phyloP scores from a whole-genome alignment of 1,140 invertebrate species.

The Rhysida immarginata region DNA sequence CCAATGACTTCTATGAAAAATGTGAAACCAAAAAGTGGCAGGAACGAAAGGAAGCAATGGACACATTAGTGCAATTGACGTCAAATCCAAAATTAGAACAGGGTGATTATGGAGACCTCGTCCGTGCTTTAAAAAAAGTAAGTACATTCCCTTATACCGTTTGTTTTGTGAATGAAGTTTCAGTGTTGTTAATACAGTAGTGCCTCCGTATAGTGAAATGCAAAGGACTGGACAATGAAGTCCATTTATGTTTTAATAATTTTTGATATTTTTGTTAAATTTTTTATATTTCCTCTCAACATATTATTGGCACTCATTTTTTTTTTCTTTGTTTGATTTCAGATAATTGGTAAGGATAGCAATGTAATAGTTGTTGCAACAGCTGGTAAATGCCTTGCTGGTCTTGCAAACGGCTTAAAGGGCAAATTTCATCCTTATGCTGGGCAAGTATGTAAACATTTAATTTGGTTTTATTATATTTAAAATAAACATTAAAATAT shows the following conservation, averaged over 20 bases:
- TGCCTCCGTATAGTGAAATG: too few species aligned
- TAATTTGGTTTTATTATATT: too few species aligned
- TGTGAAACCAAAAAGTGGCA: conserved; percentile 96
- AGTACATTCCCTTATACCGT: too few species aligned
- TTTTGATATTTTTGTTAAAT: conserved; percentile 3
- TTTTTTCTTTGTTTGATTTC: conserved; percentile 15
- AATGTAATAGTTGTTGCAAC: conserved; percentile 86
- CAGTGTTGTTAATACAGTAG: too few species aligned
- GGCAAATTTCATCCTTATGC: conserved; percentile 78
- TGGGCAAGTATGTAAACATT: conserved; percentile 21
- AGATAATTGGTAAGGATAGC: conserved; percentile 78
- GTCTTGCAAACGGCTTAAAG: conserved; percentile 70
- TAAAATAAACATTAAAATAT: too few species aligned
- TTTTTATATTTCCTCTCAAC: background rate
- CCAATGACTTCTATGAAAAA: conserved; percentile 92
- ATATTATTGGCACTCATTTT: background rate
- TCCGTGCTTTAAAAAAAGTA: conserved; percentile 77
- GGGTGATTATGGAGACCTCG: conserved; percentile 83
- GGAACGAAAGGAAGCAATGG: conserved; percentile 81
- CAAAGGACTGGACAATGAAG: too few species aligned
- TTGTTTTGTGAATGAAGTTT: too few species aligned
- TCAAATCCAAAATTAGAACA: conserved; percentile 68
- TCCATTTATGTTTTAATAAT: background rate
- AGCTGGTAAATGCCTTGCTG: conserved; percentile 67
- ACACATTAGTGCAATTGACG: conserved; percentile 57